Conservation (phyloP, 2,797 vertebrate genomes). For the Moxostoma hubbsi region DNA sequence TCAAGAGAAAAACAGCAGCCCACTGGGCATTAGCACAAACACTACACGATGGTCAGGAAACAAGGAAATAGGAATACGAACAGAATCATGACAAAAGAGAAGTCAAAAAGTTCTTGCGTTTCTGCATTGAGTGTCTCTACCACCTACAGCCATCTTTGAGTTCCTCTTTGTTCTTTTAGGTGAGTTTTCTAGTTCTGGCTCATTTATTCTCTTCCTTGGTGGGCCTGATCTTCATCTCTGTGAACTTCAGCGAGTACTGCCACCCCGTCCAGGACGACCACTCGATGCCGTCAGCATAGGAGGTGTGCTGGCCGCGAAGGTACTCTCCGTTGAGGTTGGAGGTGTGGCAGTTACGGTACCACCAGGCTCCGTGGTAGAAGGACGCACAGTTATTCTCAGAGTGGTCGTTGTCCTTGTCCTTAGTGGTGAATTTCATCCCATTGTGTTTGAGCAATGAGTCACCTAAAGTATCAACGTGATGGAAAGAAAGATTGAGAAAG, state of each 20-base stretch:
- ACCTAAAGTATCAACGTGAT: conserved; percentile 65
- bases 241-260: conserved; percentile 94
- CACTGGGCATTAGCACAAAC: conserved; percentile 42
- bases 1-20: conserved; percentile 50
- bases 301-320: conserved; percentile 88
- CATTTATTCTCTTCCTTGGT: conserved; percentile 74
- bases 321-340: conserved; percentile 97
- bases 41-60: conserved; percentile 48
- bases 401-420: conserved; percentile 92
- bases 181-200: conserved; percentile 15
- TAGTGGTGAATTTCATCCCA: conserved; percentile 94
- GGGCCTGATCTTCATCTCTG: conserved; percentile 94
- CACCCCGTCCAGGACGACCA: conserved; percentile 97
- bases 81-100: conserved; percentile 37
- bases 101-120: conserved; percentile 44
- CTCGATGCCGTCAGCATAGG: conserved; percentile 92
- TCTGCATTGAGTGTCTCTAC: conserved; percentile 55
- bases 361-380: conserved; percentile 95
- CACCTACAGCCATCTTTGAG: conserved; percentile 25
- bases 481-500: conserved; percentile 25
- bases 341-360: conserved; percentile 97
- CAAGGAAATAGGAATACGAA: conserved; percentile 41
- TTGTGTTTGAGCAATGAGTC: conserved; percentile 93
- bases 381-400: conserved; percentile 95
- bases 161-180: neutral